Conservation (phyloP, 2,888 invertebrate genomes). For the Drosophila rubida region DNA sequence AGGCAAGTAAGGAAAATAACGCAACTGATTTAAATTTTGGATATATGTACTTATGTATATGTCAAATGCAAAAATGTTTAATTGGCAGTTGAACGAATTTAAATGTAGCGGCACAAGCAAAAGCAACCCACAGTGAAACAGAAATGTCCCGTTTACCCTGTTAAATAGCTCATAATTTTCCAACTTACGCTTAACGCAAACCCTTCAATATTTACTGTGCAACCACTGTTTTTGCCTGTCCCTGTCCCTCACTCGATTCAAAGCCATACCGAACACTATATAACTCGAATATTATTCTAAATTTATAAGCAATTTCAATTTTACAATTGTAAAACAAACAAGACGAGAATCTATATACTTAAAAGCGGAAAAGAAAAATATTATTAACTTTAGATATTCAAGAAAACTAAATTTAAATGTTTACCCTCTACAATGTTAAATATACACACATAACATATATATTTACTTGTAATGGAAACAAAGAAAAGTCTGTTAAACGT, state of each 20-base stretch:
- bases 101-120: conserved; percentile 70
- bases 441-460: conserved; percentile 23
- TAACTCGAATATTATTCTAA: conserved; percentile 69
- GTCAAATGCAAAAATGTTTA: conserved; percentile 40
- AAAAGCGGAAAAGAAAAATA: conserved; percentile 17
- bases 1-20: conserved; percentile 38
- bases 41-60: conserved; percentile 48
- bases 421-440: conserved; percentile 45
- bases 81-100: conserved; percentile 77
- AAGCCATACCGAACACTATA: conserved; percentile 5
- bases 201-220: neutral
- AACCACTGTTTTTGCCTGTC: conserved; percentile 7
- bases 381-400: conserved; percentile 50
- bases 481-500: conserved; percentile 78
- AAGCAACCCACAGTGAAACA: conserved; percentile 25
- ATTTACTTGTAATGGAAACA: conserved; percentile 56
- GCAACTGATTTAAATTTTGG: conserved; percentile 51
- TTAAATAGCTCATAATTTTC: conserved; percentile 37
- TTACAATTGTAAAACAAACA: conserved; percentile 56
- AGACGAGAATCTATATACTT: conserved; percentile 32
- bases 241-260: neutral
- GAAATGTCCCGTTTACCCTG: neutral
- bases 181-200: conserved; percentile 50
- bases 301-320: conserved; percentile 82
- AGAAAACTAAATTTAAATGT: conserved; percentile 54